These are phyloP conservation scores for Chaenocephalus aceratus DNA, from an alignment of 2,113 vertebrate species.

Conservation along the genomic window DNA sequence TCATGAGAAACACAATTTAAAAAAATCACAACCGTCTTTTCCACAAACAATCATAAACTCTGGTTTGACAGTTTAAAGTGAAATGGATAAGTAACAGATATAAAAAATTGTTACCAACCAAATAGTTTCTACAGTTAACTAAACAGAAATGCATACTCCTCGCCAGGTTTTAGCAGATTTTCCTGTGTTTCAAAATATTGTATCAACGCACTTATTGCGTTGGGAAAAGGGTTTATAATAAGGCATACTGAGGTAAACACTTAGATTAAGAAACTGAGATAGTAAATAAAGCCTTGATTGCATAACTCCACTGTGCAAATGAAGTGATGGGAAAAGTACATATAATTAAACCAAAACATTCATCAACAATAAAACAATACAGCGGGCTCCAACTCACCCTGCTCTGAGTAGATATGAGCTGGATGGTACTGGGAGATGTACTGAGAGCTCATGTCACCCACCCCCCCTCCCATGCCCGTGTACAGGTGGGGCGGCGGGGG, in stretches of 20 bases:
- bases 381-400: constrained; percentile 85
- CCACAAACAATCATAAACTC: no score
- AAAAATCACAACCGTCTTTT: no score
- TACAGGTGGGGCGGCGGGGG: constrained; percentile 92
- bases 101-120: no score
- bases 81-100: no score
- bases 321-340: constrained; percentile 8
- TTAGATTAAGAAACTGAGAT: constrained; percentile 19
- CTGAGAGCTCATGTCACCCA: constrained; percentile 91
- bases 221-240: background rate
- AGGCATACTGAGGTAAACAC: background rate
- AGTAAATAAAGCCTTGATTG: constrained; percentile 10
- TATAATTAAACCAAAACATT: background rate
- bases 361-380: background rate
- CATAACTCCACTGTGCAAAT: constrained; percentile 4
- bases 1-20: no score
- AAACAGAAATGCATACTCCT: no score
- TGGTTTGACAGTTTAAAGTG: no score
- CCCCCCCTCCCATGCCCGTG: constrained; percentile 89
- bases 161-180: no score
- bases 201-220: no score
- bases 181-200: no score
- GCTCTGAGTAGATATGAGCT: constrained; percentile 93
- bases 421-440: constrained; percentile 96
- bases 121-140: no score